Conservation (phyloP, 1,140 invertebrate species). For the Oreohelix idahoensis region DNA sequence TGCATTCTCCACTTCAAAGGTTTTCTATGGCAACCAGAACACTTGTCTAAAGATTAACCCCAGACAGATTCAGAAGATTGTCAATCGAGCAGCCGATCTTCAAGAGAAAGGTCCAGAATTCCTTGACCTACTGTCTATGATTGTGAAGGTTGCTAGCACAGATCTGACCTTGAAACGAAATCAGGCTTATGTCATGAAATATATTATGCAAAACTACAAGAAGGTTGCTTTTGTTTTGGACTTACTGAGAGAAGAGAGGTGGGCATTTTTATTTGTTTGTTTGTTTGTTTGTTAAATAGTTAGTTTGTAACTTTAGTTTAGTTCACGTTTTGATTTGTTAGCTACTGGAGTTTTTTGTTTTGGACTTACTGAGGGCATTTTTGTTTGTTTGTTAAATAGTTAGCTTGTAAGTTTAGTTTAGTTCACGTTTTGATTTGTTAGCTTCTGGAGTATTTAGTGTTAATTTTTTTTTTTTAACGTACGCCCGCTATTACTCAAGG, state of each 20-base stretch:
- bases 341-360: too few relatives aligned
- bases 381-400: too few relatives aligned
- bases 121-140: conserved; percentile 70
- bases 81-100: conserved; percentile 66
- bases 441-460: too few relatives aligned
- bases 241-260: conserved; percentile 65
- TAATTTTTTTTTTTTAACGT: too few relatives aligned
- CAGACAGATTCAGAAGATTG: conserved; percentile 72
- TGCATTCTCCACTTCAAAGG: conserved; percentile 46
- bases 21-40: conserved; percentile 72
- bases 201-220: conserved; percentile 73
- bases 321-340: too few relatives aligned
- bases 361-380: too few relatives aligned
- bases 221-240: conserved; percentile 71
- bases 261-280: not conserved
- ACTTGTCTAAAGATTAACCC: conserved; percentile 72
- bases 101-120: conserved; percentile 70
- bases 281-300: too few relatives aligned
- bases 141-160: conserved; percentile 71
- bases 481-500: too few relatives aligned
- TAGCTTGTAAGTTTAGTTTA: too few relatives aligned
- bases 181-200: conserved; percentile 73
- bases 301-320: too few relatives aligned
- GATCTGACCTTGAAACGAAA: conserved; percentile 72
- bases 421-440: too few relatives aligned